Conservation (phyloP, 2,888 invertebrate genomes). For the Catocala nupta region DNA sequence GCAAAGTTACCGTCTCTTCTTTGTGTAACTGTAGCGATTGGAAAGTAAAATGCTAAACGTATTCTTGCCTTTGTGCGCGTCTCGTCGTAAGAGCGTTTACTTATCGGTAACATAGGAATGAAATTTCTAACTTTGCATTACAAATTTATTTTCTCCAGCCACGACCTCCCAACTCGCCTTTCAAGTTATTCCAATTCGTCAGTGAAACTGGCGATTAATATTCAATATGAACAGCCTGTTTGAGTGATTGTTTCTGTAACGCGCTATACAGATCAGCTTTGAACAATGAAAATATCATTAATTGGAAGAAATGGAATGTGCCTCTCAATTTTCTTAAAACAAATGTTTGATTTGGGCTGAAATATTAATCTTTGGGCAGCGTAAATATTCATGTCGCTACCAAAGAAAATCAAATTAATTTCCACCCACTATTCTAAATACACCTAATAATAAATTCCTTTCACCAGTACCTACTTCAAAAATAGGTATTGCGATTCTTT, state of each 20-base stretch:
- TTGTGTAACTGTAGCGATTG: conserved; percentile 65
- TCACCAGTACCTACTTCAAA: no score
- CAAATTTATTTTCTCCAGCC: conserved; percentile 83
- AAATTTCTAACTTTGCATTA: conserved; percentile 86
- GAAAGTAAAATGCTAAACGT: conserved; percentile 77
- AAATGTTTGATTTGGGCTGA: conserved; percentile 72
- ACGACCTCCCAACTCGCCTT: conserved; percentile 72
- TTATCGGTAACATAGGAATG: conserved; percentile 83
- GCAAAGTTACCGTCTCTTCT: conserved; percentile 66
- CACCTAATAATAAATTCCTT: no score
- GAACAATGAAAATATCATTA: conserved; percentile 74
- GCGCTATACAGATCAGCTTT: conserved; percentile 68
- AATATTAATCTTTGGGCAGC: conserved; percentile 65
- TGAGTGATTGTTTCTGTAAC: conserved; percentile 83
- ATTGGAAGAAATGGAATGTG: conserved; percentile 71
- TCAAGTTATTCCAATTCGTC: conserved; percentile 82
- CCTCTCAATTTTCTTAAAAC: conserved; percentile 67
- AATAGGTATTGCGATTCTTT: no score
- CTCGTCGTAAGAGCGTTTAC: conserved; percentile 76
- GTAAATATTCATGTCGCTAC: conserved; percentile 51
- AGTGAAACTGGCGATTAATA: conserved; percentile 85
- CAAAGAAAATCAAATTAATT: conserved; percentile 36
- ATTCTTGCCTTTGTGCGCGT: conserved; percentile 77
- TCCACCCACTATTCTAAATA: conserved; percentile 17
- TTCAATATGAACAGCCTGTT: conserved; percentile 86